Evolutionary conservation across 2,113 vertebrate genomes (phyloP).

Genomic region (Poeciliopsis prolifica): DNA sequence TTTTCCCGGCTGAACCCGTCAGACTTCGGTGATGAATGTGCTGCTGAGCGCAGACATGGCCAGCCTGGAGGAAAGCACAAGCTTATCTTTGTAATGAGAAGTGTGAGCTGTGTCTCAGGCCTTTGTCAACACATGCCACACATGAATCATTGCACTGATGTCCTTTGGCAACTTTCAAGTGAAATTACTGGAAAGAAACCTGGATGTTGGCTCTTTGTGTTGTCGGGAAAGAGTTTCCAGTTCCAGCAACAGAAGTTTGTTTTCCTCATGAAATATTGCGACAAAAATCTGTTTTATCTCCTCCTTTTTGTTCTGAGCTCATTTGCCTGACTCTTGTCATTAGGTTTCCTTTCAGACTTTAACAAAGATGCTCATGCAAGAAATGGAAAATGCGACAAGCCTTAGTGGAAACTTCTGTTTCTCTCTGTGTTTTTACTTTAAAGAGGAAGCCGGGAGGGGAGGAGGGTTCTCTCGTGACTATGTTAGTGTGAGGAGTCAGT

Average conservation of each 20-base stretch:
- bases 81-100: conserved; percentile 45
- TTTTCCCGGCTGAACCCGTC: conserved; percentile 14
- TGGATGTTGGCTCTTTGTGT: not conserved
- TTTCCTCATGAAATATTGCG: conserved; percentile 38
- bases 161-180: conserved; percentile 9
- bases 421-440: conserved; percentile 24
- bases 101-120: conserved; percentile 19
- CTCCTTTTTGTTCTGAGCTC: conserved; percentile 56
- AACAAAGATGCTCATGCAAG: conserved; percentile 57
- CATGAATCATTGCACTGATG: conserved; percentile 2
- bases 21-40: conserved; percentile 52
- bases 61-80: conserved; percentile 17
- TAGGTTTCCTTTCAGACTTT: conserved; percentile 62
- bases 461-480: conserved; percentile 32
- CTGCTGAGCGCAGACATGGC: conserved; percentile 20
- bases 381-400: conserved; percentile 43
- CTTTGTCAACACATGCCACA: conserved; percentile 29
- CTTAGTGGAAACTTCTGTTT: conserved; percentile 42
- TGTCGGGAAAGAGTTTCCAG: conserved; percentile 6
- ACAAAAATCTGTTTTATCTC: conserved; percentile 42
- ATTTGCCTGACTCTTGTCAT: conserved; percentile 69
- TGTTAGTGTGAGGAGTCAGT: conserved; percentile 48
- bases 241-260: conserved; percentile 9
- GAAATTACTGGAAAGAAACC: conserved; percentile 6
- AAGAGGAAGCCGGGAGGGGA: not conserved